Percentiles rank a stretch among this genome's conserved stretches.
These are phyloP conservation scores for Hymenochirus boettgeri DNA, from an alignment of 2,113 vertebrate genomes.

Conservation along the genomic window DNA sequence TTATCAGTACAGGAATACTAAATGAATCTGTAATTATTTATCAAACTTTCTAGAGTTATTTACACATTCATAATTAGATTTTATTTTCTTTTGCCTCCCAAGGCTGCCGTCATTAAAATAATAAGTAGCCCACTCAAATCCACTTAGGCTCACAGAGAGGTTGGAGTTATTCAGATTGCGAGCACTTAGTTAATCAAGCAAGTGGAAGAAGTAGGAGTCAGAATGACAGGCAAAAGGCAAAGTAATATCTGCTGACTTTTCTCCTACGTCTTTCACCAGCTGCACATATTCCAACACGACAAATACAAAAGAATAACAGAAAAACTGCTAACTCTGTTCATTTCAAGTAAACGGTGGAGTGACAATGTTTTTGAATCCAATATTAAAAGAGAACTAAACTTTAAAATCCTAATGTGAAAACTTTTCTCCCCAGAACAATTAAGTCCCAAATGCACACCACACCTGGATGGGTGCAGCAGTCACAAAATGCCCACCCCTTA, in stretches of 20 bases:
- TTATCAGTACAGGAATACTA: neutral
- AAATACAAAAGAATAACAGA: too few relatives aligned
- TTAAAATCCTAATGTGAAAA: too few relatives aligned
- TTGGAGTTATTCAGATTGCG: neutral
- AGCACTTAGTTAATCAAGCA: constrained; percentile 44
- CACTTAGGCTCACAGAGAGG: constrained; percentile 17
- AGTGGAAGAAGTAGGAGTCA: constrained; percentile 59
- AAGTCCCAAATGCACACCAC: too few relatives aligned
- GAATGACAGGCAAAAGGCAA: constrained; percentile 31
- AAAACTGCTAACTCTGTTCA: too few relatives aligned
- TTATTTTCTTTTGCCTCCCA: constrained; percentile 33
- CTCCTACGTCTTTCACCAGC: neutral
- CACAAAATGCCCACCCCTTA: too few relatives aligned
- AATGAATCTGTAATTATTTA: neutral
- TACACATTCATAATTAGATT: constrained; percentile 22
- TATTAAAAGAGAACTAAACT: too few relatives aligned
- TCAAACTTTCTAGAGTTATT: neutral
- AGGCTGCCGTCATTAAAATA: constrained; percentile 20
- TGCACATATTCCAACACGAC: neutral
- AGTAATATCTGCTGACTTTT: constrained; percentile 42
- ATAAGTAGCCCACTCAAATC: constrained; percentile 31
- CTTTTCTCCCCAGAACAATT: too few relatives aligned
- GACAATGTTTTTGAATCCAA: too few relatives aligned
- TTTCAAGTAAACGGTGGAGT: too few relatives aligned
- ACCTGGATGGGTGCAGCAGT: too few relatives aligned